These are phyloP conservation scores for Drosophila phalerata DNA, from an alignment of 2,888 invertebrate species.

Conservation along the genomic window DNA sequence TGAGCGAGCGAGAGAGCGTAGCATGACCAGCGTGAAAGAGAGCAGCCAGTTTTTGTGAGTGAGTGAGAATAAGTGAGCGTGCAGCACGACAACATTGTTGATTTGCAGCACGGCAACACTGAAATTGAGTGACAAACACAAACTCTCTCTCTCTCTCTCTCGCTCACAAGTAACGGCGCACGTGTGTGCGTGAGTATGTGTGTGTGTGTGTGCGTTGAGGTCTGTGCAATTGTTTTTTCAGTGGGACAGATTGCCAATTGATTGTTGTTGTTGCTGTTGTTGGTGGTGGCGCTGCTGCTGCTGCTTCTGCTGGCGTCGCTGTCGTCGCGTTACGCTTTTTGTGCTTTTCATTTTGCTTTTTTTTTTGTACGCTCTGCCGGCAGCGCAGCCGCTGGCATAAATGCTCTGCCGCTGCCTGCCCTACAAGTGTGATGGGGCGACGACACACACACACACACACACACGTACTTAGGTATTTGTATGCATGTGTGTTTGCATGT, in stretches of 20 bases:
- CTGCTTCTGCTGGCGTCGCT: conserved; percentile 43
- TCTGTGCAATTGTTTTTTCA: conserved; percentile 77
- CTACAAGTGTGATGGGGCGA: conserved; percentile 70
- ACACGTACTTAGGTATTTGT: conserved; percentile 7
- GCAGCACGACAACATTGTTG: conserved; percentile 64
- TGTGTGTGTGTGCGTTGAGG: conserved; percentile 37
- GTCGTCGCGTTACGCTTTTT: conserved; percentile 69
- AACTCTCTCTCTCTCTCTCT: conserved; percentile 16
- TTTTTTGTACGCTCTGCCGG: conserved; percentile 55
- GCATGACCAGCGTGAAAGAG: conserved; percentile 7
- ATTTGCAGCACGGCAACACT: conserved; percentile 58
- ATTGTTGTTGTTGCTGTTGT: conserved; percentile 71
- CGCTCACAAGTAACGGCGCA: conserved; percentile 60
- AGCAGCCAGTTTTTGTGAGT: conserved; percentile 9
- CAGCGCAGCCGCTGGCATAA: conserved; percentile 74
- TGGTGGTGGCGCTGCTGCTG: conserved; percentile 43
- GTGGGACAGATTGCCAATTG: conserved; percentile 79
- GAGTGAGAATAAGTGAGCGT: conserved; percentile 16
- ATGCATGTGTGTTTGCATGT: conserved; percentile 6
- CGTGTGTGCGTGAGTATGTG: conserved; percentile 33
- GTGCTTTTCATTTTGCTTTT: conserved; percentile 64
- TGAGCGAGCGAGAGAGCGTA: conserved; percentile 26
- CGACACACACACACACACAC: conserved; percentile 33
- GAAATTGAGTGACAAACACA: conserved; percentile 40
- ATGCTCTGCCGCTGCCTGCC: conserved; percentile 69